Percentiles rank a stretch among this genome's conserved stretches.
These are phyloP conservation scores for Alligator sinensis DNA, from an alignment of 2,113 vertebrate species.

Conservation along the genomic window DNA sequence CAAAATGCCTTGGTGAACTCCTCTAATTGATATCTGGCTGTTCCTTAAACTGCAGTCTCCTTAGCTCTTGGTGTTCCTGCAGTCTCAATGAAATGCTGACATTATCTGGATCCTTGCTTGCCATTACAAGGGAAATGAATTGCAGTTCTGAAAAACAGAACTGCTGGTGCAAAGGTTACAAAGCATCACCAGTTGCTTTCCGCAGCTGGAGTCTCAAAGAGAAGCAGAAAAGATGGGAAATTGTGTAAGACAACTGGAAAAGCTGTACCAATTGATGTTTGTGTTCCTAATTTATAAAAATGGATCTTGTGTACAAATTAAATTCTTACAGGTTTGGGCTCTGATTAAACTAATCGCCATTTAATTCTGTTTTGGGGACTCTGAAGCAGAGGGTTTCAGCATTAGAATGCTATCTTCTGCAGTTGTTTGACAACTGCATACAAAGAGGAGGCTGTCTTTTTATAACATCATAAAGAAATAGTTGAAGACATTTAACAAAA, in stretches of 20 bases:
- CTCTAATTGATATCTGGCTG: conserved; percentile 46
- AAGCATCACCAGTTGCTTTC: conserved; percentile 39
- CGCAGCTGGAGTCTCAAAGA: conserved; percentile 50
- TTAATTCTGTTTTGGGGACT: background rate
- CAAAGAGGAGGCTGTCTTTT: conserved; percentile 61
- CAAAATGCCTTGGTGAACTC: background rate
- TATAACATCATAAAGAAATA: conserved; percentile 72
- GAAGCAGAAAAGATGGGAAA: conserved; percentile 34
- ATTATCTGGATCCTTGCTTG: conserved; percentile 61
- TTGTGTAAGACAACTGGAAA: conserved; percentile 12
- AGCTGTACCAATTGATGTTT: conserved; percentile 57
- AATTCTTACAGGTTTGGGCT: conserved; percentile 31
- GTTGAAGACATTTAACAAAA: conserved; percentile 72
- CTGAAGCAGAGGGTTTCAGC: conserved; percentile 42
- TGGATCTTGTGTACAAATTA: background rate
- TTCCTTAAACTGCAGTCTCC: conserved; percentile 45
- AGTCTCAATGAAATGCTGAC: conserved; percentile 55
- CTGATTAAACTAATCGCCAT: conserved; percentile 54
- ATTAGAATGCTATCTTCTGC: conserved; percentile 24
- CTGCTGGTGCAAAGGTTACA: conserved; percentile 65
- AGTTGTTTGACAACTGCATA: background rate
- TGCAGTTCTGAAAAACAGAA: conserved; percentile 48
- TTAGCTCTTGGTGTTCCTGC: conserved; percentile 45
- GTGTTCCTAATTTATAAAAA: conserved; percentile 59
- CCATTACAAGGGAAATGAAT: conserved; percentile 67